Evolutionary conservation across 2,888 invertebrate genomes (phyloP), one percentile per base, ranked within the genome.

Genomic region (Eutolmus rufibarbis): DNA sequence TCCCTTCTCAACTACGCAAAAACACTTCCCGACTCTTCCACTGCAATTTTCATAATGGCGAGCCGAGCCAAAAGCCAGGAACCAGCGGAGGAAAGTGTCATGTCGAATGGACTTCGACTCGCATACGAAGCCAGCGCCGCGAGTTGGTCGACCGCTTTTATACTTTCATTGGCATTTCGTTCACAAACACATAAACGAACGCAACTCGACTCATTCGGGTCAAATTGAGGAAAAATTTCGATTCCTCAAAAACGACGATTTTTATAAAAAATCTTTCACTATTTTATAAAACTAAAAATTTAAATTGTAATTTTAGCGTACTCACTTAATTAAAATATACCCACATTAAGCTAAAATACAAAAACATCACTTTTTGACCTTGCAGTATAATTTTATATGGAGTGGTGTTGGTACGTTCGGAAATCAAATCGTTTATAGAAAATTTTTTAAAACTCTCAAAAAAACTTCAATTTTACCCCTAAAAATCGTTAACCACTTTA

Each of bases 141-240:
- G 66, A 89, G 87, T 85, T 88, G 90, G 90, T 90, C 90, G 90
- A 90, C 89, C 90, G 89, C 90, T 89, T 91, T 91, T 90, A 91
- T 91, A 91, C 90, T 90, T 90, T 90, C 90, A 89, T 90, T 89
- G 89, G 89, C 89, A 90, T 90, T 90, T 90, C 90, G 90, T 89
- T 76, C 86, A 89, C 89, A 76, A 88, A 89, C 89, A 89, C 88
- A 88, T 40, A 23, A 56, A 57, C 23, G 86, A 23, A 12, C 19
- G 2, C 28, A 12, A 66, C 23, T 51, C 2, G 14, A 5, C 9
- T 19, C 66, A 66, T 66, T 19, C 28, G 66, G 4, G 12, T 66
- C 66, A 66, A 66, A 14, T 66, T 66, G 66, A 19, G 8, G 28
- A 28, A 8, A 23, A 43, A 46, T 23, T 46, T 3, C n/a, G 0